phyloP scores from a whole-genome alignment of 2,113 vertebrate species.

The Peromyscus californicus region DNA sequence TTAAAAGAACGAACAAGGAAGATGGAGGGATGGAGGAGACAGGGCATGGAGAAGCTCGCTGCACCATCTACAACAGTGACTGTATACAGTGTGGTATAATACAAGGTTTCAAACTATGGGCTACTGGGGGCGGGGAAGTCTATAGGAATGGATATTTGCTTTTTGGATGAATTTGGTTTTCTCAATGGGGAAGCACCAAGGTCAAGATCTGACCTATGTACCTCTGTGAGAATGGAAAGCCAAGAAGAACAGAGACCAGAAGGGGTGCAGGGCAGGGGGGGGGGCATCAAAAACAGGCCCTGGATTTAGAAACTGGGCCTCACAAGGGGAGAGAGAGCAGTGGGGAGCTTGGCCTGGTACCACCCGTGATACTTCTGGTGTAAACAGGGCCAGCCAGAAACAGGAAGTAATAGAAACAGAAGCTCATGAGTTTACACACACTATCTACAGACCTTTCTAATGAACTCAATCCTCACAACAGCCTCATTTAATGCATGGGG shows the following conservation, averaged over 20 bases:
- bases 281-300: not conserved
- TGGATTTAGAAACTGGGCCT: not conserved
- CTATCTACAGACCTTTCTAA: not conserved
- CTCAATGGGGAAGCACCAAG: not conserved
- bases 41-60: too few species aligned
- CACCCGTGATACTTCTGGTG: not conserved
- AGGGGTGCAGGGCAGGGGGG: not conserved
- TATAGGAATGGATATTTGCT: not conserved
- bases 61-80: too few species aligned
- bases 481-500: not conserved
- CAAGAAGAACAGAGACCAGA: not conserved
- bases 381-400: not conserved
- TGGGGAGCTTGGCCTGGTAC: not conserved
- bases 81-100: fast-evolving
- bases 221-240: not conserved
- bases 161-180: not conserved
- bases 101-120: not conserved
- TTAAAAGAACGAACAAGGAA: not conserved
- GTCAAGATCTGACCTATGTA: not conserved
- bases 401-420: not conserved
- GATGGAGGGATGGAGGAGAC: fast-evolving
- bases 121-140: not conserved
- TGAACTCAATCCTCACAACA: not conserved
- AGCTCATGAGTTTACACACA: too few species aligned
- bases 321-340: not conserved